These are phyloP conservation scores for Trichomycterus rosablanca DNA, from an alignment of 2,113 vertebrate species.

Conservation along the genomic window DNA sequence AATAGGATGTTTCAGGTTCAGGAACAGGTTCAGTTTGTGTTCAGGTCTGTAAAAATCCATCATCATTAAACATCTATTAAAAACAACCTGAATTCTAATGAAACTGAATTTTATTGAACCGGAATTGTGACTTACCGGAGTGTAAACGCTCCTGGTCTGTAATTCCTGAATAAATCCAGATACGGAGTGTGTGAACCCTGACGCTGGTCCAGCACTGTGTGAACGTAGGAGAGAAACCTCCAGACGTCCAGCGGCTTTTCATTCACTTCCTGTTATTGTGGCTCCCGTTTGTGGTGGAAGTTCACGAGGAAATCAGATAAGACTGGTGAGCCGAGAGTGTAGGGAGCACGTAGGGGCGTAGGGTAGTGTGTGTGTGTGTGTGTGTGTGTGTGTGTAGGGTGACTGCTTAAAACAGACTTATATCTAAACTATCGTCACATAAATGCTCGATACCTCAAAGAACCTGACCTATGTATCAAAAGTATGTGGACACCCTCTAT, in stretches of 20 bases:
- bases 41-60: not conserved
- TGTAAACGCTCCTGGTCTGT: not conserved
- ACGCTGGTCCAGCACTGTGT: not conserved
- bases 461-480: too few species aligned
- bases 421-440: too few species aligned
- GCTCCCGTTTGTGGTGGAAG: constrained; percentile 9
- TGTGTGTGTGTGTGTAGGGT: too few species aligned
- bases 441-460: too few species aligned
- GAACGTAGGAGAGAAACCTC: not conserved
- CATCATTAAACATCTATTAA: too few species aligned
- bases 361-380: too few species aligned
- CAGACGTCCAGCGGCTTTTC: constrained; percentile 11
- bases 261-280: constrained; percentile 25
- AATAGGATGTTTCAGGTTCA: too few species aligned
- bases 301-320: constrained; percentile 25
- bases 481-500: too few species aligned
- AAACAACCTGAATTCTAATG: too few species aligned
- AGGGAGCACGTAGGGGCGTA: not conserved
- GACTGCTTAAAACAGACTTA: too few species aligned
- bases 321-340: constrained; percentile 11
- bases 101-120: not conserved
- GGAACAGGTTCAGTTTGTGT: too few species aligned
- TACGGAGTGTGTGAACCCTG: not conserved
- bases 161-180: not conserved
- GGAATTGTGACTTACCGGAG: not conserved